Percentiles rank a stretch among this genome's conserved stretches.
Evolutionary conservation across 92 coral and sea anemone genomes (phyloP).

Genomic region (Epizoanthus scotinus): DNA sequence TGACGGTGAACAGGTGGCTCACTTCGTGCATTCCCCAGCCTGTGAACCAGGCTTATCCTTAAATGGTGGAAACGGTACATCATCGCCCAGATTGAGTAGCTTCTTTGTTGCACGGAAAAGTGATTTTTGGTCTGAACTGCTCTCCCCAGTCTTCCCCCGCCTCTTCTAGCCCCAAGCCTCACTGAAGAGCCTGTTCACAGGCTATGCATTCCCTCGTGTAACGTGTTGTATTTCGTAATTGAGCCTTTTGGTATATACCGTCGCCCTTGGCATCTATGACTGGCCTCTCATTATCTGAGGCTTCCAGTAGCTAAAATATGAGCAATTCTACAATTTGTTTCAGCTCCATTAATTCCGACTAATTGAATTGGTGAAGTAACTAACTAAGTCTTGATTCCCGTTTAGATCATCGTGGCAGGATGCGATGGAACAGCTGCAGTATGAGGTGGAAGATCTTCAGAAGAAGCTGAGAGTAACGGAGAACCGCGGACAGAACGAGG

Average conservation of each 20-base stretch:
- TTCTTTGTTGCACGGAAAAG: background rate
- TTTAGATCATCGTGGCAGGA: conserved; percentile 68
- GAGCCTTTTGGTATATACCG: no score
- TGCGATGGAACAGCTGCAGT: conserved; percentile 63
- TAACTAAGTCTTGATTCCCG: background rate
- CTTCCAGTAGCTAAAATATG: no score
- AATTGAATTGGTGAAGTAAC: background rate
- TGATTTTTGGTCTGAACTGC: background rate
- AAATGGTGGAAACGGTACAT: no score
- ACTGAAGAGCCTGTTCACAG: background rate
- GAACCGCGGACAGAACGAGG: conserved; percentile 55
- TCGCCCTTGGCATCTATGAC: background rate
- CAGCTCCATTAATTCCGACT: background rate
- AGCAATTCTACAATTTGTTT: background rate
- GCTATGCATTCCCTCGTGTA: no score
- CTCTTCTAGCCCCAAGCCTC: background rate
- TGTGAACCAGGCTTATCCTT: no score
- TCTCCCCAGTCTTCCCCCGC: no score
- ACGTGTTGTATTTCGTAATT: no score
- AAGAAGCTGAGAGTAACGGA: conserved; percentile 56
- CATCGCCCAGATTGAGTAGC: background rate
- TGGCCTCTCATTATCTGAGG: no score
- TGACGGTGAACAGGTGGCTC: no score
- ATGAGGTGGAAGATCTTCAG: conserved; percentile 70
- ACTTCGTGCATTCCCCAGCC: no score